Percentiles rank a stretch among this genome's conserved stretches.
Conservation (phyloP, 2,113 vertebrate species). For the Brachyistius frenatus region DNA sequence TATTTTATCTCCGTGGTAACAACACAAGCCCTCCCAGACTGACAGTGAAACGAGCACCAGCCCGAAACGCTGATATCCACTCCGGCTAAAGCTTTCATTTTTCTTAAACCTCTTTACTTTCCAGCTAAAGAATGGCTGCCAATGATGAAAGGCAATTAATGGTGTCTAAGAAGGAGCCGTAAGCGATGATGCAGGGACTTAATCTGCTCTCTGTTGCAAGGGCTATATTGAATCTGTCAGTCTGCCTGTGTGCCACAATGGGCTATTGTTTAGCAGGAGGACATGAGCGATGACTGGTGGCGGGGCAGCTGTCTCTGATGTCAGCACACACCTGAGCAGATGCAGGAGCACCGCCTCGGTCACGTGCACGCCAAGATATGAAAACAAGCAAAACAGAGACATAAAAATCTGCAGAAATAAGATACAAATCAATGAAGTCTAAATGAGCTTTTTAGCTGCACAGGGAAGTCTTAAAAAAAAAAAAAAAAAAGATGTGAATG, state of each 20-base stretch:
- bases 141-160: conserved; percentile 74
- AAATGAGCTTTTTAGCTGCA: neutral
- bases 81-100: conserved; percentile 34
- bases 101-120: conserved; percentile 58
- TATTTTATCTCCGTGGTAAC: neutral
- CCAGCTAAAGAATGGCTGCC: conserved; percentile 59
- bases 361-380: too few species aligned
- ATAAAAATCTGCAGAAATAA: too few species aligned
- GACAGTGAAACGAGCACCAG: conserved; percentile 21
- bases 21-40: neutral
- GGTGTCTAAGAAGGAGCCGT: conserved; percentile 56
- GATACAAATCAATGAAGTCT: neutral
- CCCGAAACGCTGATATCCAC: conserved; percentile 15
- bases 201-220: conserved; percentile 66
- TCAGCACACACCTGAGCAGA: conserved; percentile 39
- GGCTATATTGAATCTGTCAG: conserved; percentile 70
- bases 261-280: conserved; percentile 60
- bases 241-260: conserved; percentile 60
- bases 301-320: conserved; percentile 33
- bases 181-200: conserved; percentile 73
- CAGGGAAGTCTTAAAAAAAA: neutral
- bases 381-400: neutral
- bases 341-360: conserved; percentile 7
- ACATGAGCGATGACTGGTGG: conserved; percentile 64
- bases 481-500: neutral